Evolutionary conservation across 2,797 vertebrate genomes (phyloP), one percentile per base, ranked within the genome.

Genomic region (Sebastes steindachneri): DNA sequence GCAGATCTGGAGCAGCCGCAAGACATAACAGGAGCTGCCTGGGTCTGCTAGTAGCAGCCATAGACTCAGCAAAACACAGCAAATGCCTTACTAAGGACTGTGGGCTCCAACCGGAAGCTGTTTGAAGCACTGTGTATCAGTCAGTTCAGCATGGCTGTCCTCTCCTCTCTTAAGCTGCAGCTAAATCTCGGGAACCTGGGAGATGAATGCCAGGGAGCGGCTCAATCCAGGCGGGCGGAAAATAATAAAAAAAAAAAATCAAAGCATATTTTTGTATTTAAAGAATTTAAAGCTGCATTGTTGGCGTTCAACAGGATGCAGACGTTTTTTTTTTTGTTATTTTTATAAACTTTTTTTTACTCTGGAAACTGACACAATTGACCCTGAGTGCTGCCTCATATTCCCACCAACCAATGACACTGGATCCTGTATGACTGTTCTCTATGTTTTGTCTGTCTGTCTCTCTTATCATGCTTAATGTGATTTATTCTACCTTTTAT

Each of bases 1-100:
- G 95, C 98, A 98, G 93, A 97, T 96, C 85, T 99, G 98, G 98
- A 98, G 96, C 93, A 95, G 95, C 93, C 96, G 98, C 85, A 99
- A 99, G 94, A 99, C 98, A 98, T 99, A 99, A 96, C 97, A 91
- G 87, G 90, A 92, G 94, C 95, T 94, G 90, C 73, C 31, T 9
- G 12, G 90, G 85, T 86, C 86, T 89, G 85, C 90, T 29, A 35
- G 85, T 86, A 84, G 96, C 97, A 97, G 97, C 97, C 97, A 97
- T 96, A 97, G 96, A 96, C 97, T 96, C 95, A 95, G 95, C 95
- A 96, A 96, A 96, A 97, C 96, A 97, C 97, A 97, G 96, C 95
- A 96, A 96, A 98, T 98, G 98, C 98, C 98, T 99, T 99, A 99
- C 91, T 45, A 91, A 96, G 96, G 96, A 87, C 83, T 80, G 80